Base-by-base conservation (phyloP, 2,113 vertebrate species). In the Elaphurus davidianus region DNA sequence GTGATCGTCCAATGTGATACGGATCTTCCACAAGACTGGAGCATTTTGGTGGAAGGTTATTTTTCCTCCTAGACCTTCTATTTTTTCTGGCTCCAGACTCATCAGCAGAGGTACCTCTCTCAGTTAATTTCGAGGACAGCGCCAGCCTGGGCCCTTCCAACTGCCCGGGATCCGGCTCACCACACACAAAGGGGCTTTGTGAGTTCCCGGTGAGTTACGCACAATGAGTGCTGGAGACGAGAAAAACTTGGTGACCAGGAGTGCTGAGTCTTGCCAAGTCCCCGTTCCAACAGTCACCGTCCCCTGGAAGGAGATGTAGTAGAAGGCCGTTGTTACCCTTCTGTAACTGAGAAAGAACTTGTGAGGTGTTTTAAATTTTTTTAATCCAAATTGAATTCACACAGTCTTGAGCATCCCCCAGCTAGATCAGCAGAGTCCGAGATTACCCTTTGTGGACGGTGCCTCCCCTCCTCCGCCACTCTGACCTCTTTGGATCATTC, bases 161-260 rank as follows among this genome's bases (percentile, higher is more conserved):
- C 97, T 92, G 84, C 97, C 96, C 45, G 8, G 57, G 27, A 91
- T 71, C 40, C 0, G 1, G 50, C 86, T 86, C 79, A 33, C 87
- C 45, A 84, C 94, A 91, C 96, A 99, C 98, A 99, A 98, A 98
- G 93, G 86, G 94, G 96, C 98, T 98, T 99, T 99, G 98, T 99
- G 98, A 94, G 94, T 83, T 98, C 98, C 97, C 3, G 14, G 97
- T 94, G 98, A 98, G 97, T 97, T 98, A 97, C 98, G 94, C 92
- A 96, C 5, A 23, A 40, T 40, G 86, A 71, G 55, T 76, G 78
- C 36, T 45, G n/a, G 25, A 55, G 71, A 64, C 7, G 1, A n/a
- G 15, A 52, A 62, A 62, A 90, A 15, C 50, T 36, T 62, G 33
- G 84, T 79, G 90, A 90, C 30, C 60, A 55, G 36, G 74, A 36